Conservation (phyloP, 1,140 invertebrate genomes). For the Anthonomus grandis region DNA sequence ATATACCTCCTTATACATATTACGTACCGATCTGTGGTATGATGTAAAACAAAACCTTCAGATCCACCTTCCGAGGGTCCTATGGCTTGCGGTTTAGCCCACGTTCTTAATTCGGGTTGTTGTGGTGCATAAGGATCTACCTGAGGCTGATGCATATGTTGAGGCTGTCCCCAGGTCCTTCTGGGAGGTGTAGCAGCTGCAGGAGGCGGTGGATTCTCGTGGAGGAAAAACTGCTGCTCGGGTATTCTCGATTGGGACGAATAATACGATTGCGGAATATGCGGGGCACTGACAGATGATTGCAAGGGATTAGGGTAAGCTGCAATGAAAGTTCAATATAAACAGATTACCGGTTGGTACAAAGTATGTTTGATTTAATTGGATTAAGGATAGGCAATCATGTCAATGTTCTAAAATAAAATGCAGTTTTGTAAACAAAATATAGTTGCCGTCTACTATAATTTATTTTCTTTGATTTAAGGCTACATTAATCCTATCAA, state of each 20-base stretch:
- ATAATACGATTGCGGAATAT: slow-evolving; percentile 47
- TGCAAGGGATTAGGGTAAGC: slow-evolving; percentile 35
- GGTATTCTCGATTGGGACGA: slow-evolving; percentile 35
- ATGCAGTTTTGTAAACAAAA: too few species aligned
- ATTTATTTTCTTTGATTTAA: too few species aligned
- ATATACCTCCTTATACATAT: too few species aligned
- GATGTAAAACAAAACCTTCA: slow-evolving; percentile 43
- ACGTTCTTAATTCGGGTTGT: slow-evolving; percentile 52
- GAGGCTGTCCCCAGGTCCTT: slow-evolving; percentile 68
- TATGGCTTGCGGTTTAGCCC: slow-evolving; percentile 39
- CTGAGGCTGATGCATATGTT: slow-evolving; percentile 46
- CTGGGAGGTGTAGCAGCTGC: slow-evolving; percentile 60
- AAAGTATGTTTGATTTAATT: background rate
- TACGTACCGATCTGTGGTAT: slow-evolving; percentile 38
- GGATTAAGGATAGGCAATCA: too few species aligned
- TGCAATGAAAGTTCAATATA: background rate
- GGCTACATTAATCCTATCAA: too few species aligned
- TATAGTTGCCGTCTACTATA: too few species aligned
- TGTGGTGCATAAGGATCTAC: slow-evolving; percentile 47
- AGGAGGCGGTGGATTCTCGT: slow-evolving; percentile 58
- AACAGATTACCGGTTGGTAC: background rate
- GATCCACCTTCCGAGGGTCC: slow-evolving; percentile 5
- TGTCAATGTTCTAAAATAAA: too few species aligned
- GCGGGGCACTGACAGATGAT: slow-evolving; percentile 44
- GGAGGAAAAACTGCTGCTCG: slow-evolving; percentile 69